phyloP scores from a whole-genome alignment of 2,113 vertebrate species.

The Nibea coibor region DNA sequence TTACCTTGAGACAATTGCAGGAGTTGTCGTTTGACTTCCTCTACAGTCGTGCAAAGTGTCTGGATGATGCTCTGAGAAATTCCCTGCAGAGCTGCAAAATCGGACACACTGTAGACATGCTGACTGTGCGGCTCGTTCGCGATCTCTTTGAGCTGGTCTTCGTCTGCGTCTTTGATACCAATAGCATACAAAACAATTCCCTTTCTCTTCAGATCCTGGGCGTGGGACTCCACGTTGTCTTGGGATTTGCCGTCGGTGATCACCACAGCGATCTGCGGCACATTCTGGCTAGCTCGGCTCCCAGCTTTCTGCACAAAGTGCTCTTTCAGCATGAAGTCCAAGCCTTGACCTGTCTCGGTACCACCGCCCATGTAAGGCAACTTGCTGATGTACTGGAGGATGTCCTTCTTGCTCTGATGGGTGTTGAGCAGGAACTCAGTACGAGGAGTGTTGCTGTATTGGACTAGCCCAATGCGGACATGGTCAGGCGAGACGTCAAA shows the following conservation, averaged over 20 bases:
- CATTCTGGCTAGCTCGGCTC: slow-evolving; percentile 83
- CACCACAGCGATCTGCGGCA: slow-evolving; percentile 74
- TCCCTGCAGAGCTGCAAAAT: slow-evolving; percentile 79
- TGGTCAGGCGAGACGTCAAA: slow-evolving; percentile 85
- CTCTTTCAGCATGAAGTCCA: slow-evolving; percentile 87
- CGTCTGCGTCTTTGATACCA: slow-evolving; percentile 87
- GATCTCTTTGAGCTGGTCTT: slow-evolving; percentile 81
- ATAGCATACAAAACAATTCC: slow-evolving; percentile 87
- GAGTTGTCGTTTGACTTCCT: slow-evolving; percentile 74
- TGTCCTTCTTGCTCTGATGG: slow-evolving; percentile 76
- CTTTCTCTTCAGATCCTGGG: slow-evolving; percentile 79
- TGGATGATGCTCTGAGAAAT: slow-evolving; percentile 79
- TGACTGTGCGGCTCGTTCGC: slow-evolving; percentile 74
- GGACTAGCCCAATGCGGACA: slow-evolving; percentile 90
- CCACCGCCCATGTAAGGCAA: slow-evolving; percentile 87
- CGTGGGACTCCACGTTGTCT: slow-evolving; percentile 75
- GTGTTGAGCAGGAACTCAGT: slow-evolving; percentile 92
- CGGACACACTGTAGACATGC: slow-evolving; percentile 79
- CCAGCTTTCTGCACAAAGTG: slow-evolving; percentile 88
- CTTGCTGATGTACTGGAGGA: slow-evolving; percentile 86
- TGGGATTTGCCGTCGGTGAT: slow-evolving; percentile 74
- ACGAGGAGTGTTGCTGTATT: slow-evolving; percentile 87
- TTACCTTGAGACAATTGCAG: slow-evolving; percentile 68
- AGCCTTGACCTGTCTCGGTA: slow-evolving; percentile 85
- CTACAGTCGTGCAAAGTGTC: slow-evolving; percentile 82